Conservation (phyloP, 2,888 invertebrate genomes). For the Leptura quadrifasciata region DNA sequence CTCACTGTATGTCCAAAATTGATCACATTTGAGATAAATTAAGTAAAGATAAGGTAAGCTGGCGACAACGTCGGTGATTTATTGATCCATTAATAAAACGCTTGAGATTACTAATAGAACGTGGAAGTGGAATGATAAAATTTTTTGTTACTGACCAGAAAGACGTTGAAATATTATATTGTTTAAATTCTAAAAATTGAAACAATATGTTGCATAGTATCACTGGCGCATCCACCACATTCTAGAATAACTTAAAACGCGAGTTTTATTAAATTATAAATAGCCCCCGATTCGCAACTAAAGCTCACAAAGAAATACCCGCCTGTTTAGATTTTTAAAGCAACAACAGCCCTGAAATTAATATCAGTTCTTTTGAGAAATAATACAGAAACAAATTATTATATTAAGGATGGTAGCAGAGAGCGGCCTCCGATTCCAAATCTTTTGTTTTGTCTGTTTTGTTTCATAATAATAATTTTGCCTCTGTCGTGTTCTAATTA, state of each 20-base stretch:
- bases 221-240: constrained; percentile 9
- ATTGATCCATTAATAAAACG: too few species aligned
- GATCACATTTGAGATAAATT: too few species aligned
- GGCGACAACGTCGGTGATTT: too few species aligned
- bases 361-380: constrained; percentile 25
- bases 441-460: constrained; percentile 31
- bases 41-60: too few species aligned
- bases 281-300: too few species aligned
- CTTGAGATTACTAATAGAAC: too few species aligned
- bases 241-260: not conserved
- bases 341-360: constrained; percentile 11
- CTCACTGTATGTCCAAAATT: too few species aligned
- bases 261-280: not conserved
- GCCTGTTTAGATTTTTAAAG: not conserved
- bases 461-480: constrained; percentile 35
- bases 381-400: constrained; percentile 26
- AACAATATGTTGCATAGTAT: too few species aligned
- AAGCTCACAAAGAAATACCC: not conserved
- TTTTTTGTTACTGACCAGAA: too few species aligned
- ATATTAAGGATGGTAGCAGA: constrained; percentile 14
- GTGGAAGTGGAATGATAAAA: too few species aligned
- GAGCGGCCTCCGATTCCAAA: constrained; percentile 17
- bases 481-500: constrained; percentile 24
- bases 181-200: too few species aligned
- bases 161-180: too few species aligned